Evolutionary conservation across 2,888 invertebrate genomes (phyloP).

Genomic region (Amblyjoppa fuscipennis): DNA sequence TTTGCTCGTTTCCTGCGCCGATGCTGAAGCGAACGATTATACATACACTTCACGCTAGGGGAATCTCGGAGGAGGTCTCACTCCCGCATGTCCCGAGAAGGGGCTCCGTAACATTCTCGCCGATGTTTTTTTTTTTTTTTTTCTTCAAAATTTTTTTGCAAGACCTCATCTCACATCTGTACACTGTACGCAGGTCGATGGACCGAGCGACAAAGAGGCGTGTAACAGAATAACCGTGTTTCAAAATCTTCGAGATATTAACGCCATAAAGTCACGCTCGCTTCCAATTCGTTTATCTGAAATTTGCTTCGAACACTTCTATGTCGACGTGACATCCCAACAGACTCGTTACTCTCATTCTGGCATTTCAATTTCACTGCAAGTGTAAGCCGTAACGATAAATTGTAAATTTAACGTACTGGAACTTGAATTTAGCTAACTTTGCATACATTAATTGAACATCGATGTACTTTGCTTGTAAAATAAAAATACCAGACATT

Average conservation of each 20-base stretch:
- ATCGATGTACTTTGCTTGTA: no score
- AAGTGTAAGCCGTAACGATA: no score
- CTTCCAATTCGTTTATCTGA: background rate
- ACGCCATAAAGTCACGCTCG: background rate
- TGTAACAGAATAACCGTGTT: background rate
- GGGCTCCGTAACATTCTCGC: conserved; percentile 40
- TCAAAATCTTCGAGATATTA: background rate
- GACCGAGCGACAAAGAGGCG: background rate
- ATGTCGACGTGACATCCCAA: no score
- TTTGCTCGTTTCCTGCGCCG: conserved; percentile 15
- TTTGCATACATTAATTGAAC: no score
- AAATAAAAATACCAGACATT: no score
- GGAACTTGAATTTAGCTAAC: no score
- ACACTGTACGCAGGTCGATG: background rate
- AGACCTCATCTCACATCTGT: conserved; percentile 12
- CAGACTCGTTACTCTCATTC: no score
- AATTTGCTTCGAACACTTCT: no score
- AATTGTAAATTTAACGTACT: no score
- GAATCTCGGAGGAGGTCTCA: conserved; percentile 59
- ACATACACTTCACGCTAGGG: conserved; percentile 18
- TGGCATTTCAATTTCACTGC: background rate
- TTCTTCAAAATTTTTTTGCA: conserved; percentile 42
- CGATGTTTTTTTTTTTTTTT: background rate
- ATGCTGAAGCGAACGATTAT: background rate
- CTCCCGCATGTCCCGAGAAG: conserved; percentile 5